Conservation (phyloP, 2,113 vertebrate genomes). For the Nothoprocta pentlandii region DNA sequence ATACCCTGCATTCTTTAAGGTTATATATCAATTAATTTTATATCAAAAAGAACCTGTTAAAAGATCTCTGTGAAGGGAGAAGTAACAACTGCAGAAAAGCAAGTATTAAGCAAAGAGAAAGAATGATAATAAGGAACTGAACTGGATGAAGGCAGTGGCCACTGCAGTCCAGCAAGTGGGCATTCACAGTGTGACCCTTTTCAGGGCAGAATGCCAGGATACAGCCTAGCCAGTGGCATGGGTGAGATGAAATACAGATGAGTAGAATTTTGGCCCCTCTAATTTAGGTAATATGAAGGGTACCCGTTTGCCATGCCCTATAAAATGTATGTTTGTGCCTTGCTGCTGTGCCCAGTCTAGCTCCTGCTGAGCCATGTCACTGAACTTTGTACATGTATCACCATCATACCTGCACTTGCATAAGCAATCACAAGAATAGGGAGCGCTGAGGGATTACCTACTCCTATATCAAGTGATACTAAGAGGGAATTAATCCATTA, state of each 20-base stretch:
- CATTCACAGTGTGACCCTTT: neutral
- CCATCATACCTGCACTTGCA: neutral
- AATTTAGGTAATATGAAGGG: neutral
- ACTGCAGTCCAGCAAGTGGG: neutral
- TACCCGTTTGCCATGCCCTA: neutral
- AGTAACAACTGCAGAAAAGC: neutral
- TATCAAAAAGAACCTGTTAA: neutral
- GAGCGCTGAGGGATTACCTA: neutral
- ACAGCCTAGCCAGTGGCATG: neutral
- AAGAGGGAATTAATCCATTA: neutral
- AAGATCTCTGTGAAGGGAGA: neutral
- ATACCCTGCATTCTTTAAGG: neutral
- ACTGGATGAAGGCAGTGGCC: neutral
- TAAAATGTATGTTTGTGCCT: neutral
- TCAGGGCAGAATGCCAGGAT: neutral
- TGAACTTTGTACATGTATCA: neutral
- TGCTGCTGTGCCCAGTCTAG: neutral
- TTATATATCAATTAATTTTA: neutral
- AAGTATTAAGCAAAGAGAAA: neutral
- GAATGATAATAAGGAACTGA: rapidly evolving
- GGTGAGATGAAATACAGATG: neutral
- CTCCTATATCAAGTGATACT: neutral
- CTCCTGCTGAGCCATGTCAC: neutral
- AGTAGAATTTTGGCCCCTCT: neutral
- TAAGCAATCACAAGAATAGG: no score